Base-by-base conservation (phyloP, 1,140 invertebrate species). In the Papilio helenus region DNA sequence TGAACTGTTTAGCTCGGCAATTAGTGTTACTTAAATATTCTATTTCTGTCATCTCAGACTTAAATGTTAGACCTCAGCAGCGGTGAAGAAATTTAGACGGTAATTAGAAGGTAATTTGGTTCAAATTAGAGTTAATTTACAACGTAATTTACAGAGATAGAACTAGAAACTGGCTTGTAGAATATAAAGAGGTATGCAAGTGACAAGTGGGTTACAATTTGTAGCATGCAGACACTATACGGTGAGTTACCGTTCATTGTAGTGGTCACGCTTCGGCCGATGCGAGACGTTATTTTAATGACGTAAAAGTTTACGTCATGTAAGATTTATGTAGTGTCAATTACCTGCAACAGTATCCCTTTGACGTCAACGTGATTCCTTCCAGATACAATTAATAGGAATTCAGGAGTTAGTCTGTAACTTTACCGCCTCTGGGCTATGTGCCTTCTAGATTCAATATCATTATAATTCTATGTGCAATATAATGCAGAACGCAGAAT, bases 271-370 rank as follows among this genome's bases (percentile, higher is more conserved):
- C 12, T 68, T 29, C 26, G 26, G 26, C 26, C 26, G 26, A 29
- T 29, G 61, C 61, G 61, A 68, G 23, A 68, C 61, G 61, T 68
- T 68, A 68, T 68, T 68, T 26, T 68, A 68, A 68, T 68, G 26
- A 68, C 61, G 61, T 68, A 29, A 18, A 68, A 34, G 10, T 68
- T 29, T 29, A 68, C 26, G 23, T 61, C 58, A 61, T 61, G 23
- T 26, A 61, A 61, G 61, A 34, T 26, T 29, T 68, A 34, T 29
- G 10, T 16, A 29, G 61, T 68, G 12, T 68, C 61, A 16, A 68
- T 68, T 68, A 34, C 61, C 9, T 34, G 61, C 26, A 34, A 68
- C 23, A 61, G 2, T 68, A 29, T 68, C 61, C 61, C 12, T 68
- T 29, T 68, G 61, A 68, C 61, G 26, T 65, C 14, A 34, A 68